Evolutionary conservation across 2,113 vertebrate genomes (phyloP).

Genomic region (Pomatostomus ruficeps): DNA sequence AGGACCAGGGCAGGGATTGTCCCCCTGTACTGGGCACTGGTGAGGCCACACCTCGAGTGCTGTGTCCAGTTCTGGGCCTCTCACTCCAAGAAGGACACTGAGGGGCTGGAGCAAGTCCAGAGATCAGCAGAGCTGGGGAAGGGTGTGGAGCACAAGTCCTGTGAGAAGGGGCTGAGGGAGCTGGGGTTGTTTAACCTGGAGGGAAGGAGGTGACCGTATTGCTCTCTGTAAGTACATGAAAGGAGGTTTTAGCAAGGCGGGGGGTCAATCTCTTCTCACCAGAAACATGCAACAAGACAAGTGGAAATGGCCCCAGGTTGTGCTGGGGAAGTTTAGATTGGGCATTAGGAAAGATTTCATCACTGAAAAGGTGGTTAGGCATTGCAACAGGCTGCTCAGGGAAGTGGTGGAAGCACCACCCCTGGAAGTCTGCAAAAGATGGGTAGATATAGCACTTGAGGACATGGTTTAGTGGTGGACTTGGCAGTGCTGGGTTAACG

Average conservation of each 20-base stretch:
- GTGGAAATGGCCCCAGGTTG: neutral
- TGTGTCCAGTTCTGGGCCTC: neutral
- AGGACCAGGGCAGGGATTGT: neutral
- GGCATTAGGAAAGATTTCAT: neutral
- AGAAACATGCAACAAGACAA: neutral
- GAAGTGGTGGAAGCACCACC: neutral
- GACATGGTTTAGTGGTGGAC: neutral
- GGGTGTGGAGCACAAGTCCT: neutral
- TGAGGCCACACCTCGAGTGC: neutral
- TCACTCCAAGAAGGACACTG: neutral
- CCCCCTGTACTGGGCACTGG: neutral
- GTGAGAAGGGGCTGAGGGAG: neutral
- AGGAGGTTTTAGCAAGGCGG: neutral
- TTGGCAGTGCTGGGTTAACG: neutral
- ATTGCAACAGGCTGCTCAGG: neutral
- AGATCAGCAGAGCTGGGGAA: neutral
- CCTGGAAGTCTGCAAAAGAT: neutral
- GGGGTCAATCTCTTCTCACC: neutral
- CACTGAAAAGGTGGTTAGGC: neutral
- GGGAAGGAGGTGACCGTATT: neutral
- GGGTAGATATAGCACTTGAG: accelerated
- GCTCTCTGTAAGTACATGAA: neutral
- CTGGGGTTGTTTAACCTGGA: neutral
- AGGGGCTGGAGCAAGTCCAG: neutral
- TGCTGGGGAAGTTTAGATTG: neutral